These are phyloP conservation scores for Mastomys coucha DNA, from an alignment of 2,113 vertebrate species.

Conservation along the genomic window DNA sequence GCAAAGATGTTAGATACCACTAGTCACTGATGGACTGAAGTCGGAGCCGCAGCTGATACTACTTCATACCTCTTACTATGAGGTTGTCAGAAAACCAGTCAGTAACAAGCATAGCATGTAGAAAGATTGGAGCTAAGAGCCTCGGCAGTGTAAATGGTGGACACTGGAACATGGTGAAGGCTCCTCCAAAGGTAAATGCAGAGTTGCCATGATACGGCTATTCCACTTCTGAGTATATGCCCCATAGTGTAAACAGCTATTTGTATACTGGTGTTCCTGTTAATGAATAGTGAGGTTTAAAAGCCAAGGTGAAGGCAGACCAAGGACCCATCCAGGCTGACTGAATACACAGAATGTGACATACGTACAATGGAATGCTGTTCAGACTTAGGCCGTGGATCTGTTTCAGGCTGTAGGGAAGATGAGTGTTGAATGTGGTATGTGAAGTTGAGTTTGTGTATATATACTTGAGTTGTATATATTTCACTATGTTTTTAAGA, in stretches of 20 bases:
- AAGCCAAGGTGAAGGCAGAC: neutral
- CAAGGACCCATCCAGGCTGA: rapidly evolving
- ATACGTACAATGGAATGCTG: rapidly evolving
- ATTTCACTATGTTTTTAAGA: neutral
- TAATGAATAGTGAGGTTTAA: neutral
- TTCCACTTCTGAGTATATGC: neutral
- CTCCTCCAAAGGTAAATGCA: neutral
- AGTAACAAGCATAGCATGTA: neutral
- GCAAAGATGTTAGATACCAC: neutral
- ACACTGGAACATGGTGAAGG: neutral
- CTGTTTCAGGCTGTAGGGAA: too few relatives aligned
- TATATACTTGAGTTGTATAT: neutral
- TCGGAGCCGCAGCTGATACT: neutral
- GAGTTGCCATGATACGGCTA: neutral
- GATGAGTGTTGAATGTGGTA: neutral
- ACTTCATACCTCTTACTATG: neutral
- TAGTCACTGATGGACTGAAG: neutral
- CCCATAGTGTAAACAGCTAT: neutral
- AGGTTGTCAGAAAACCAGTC: neutral
- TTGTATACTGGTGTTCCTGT: neutral
- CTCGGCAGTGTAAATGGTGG: neutral
- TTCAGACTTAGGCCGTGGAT: neutral
- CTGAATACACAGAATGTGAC: neutral
- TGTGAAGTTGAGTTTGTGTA: neutral
- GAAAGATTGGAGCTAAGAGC: neutral